These are phyloP conservation scores for Scleropages formosus DNA, from an alignment of 2,797 vertebrate species.

Conservation along the genomic window DNA sequence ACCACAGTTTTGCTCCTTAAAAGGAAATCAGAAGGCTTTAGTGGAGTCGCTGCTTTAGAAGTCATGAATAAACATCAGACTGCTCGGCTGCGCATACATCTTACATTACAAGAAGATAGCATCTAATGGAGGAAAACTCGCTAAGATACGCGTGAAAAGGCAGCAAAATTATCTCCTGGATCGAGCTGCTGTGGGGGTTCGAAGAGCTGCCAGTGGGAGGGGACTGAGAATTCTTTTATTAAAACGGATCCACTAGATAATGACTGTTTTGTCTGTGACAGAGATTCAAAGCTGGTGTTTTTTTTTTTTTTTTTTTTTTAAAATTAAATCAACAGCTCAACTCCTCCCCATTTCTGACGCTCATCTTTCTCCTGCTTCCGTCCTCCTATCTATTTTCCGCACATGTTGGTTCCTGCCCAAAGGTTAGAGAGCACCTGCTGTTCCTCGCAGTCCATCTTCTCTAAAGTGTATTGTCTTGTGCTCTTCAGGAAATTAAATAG, in stretches of 20 bases:
- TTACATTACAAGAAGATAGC: conserved; percentile 74
- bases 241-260: conserved; percentile 65
- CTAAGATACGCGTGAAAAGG: conserved; percentile 70
- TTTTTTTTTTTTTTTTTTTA: too few relatives aligned
- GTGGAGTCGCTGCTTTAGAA: conserved; percentile 68
- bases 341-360: not conserved
- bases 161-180: conserved; percentile 67
- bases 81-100: conserved; percentile 71
- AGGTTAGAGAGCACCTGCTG: conserved; percentile 44
- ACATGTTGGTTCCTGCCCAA: conserved; percentile 42
- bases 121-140: conserved; percentile 72
- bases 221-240: conserved; percentile 52
- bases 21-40: conserved; percentile 73
- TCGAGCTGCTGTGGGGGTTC: conserved; percentile 57
- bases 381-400: conserved; percentile 32
- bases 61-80: conserved; percentile 78
- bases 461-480: conserved; percentile 45
- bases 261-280: conserved; percentile 41
- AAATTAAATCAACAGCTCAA: conserved; percentile 40
- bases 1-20: conserved; percentile 74
- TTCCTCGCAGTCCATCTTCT: conserved; percentile 51
- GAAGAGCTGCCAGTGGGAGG: conserved; percentile 58
- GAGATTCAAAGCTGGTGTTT: conserved; percentile 27
- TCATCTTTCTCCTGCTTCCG: not conserved
- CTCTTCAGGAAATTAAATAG: conserved; percentile 46